phyloP scores from a whole-genome alignment of 2,888 invertebrate species.

The Panzeria rudis region DNA sequence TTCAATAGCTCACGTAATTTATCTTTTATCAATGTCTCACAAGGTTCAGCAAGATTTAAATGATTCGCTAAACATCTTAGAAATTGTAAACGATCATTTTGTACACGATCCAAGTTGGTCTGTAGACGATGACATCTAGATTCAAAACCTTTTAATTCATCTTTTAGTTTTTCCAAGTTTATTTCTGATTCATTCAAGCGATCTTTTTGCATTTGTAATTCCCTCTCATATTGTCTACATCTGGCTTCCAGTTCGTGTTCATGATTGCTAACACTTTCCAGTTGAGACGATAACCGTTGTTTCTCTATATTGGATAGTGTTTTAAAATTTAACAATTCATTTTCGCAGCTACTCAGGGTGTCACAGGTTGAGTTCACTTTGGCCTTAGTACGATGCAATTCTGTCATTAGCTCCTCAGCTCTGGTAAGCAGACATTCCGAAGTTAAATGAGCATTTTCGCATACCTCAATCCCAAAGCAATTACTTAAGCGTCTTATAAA shows the following conservation, averaged over 20 bases:
- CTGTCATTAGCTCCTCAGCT: conserved; percentile 91
- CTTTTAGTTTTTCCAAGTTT: conserved; percentile 85
- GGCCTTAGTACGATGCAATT: conserved; percentile 87
- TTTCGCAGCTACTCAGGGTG: conserved; percentile 83
- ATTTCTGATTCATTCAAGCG: conserved; percentile 90
- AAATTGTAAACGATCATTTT: conserved; percentile 83
- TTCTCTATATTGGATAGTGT: conserved; percentile 86
- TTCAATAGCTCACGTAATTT: conserved; percentile 90
- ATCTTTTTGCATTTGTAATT: conserved; percentile 89
- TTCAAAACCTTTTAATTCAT: conserved; percentile 83
- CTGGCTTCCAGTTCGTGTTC: conserved; percentile 89
- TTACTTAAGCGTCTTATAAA: conserved; percentile 89
- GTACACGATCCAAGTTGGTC: conserved; percentile 81
- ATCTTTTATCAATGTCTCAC: conserved; percentile 91
- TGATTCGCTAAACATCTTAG: conserved; percentile 80
- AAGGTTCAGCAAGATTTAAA: conserved; percentile 89
- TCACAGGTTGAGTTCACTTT: conserved; percentile 84
- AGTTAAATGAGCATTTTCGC: conserved; percentile 87
- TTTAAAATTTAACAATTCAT: conserved; percentile 81
- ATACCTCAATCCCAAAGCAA: conserved; percentile 89
- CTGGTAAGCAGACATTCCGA: conserved; percentile 90
- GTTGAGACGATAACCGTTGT: conserved; percentile 89
- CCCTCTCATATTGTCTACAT: conserved; percentile 90
- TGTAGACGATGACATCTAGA: conserved; percentile 83
- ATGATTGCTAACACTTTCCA: conserved; percentile 84